Base-by-base conservation (phyloP, 2,797 vertebrate genomes). In the Margarornis squamiger region DNA sequence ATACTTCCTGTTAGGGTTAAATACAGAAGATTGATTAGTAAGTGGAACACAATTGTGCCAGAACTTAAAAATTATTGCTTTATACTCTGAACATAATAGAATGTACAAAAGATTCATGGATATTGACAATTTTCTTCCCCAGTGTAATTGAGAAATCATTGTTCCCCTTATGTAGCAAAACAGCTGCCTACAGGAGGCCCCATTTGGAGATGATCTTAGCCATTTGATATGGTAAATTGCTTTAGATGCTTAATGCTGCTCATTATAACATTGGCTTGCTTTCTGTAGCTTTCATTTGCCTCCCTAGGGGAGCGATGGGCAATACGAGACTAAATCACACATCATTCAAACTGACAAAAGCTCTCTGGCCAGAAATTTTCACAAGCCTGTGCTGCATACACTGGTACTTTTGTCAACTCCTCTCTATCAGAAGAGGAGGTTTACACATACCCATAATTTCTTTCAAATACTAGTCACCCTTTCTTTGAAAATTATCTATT, bases 1-100 rank as follows among this genome's bases (percentile, higher is more conserved):
- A 1, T 99, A 99, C 92, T 99, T 99, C 97, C 99, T 99, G 83
- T 75, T 75, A 61, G 76, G 32, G 57, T 83, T 75, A 59, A 92
- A 65, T 8, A 57, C 39, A 86, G 72, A 14, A 48, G 4, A 55
- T 19, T 43, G 73, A 2, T 91, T 54, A 86, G 38, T 20, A 66
- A 55, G 34, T 4, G 0, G 45, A 75, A 72, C 5, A 8, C 1
- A 12, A 1, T 46, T 39, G 43, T 68, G 49, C 39, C 46, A 72
- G 46, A 90, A 84, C 66, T 68, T 83, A 10, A 59, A 81, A 67
- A 48, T 49, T 52, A 81, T 6, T 61, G 48, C 41, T 79, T 76
- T 38, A 14, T 52, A 39, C 20, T 79, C 71, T 30, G 70, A 92
- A 81, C 26, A 38, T 21, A 55, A 81, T 1, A 21, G 43, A 88